Base-by-base conservation (phyloP, 2,888 invertebrate species). In the Podotricha telesiphe region DNA sequence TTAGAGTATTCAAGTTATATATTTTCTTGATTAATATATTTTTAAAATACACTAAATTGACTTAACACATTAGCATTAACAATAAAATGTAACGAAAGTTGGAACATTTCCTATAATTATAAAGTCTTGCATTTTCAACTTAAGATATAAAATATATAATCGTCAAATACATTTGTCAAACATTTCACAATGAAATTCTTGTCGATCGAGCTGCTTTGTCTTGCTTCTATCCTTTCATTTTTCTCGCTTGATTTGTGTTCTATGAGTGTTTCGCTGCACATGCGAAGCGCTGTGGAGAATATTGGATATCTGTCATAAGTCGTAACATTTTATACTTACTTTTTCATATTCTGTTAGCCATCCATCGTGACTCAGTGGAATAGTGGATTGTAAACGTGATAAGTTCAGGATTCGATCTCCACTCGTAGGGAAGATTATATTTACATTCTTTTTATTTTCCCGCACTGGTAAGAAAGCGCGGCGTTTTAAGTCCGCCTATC, bases 251-350 rank as follows among this genome's bases (percentile, higher is more conserved):
- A 89, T 88, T 89, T 89, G 88, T 88, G 86, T 87, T 82, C 84
- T 84, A 85, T 83, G 82, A 86, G 85, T 85, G 84, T 86, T 86
- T 83, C 79, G 77, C 77, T 85, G 86, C 87, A 85, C 84, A 81
- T 80, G 69, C 47, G 45, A 61, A 42, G 69, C 79, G 85, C 85
- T 82, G 78, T 78, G 75, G 79, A 82, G 82, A 84, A 85, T 88
- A 89, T 89, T 88, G 89, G 86, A 87, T 88, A 87, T 88, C 84
- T 86, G 88, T 88, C 88, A 86, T 83, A 64, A 69, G 56, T 73
- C 69, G 13, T 62, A 37, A 17, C n/a, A 28, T 2, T 42, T 59
- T n/a, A 22, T 45, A 7, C 59, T 28, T n/a, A n/a, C 34, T 15
- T 58, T n/a, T 42, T 20, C n/a, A n/a, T 45, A 17, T 22, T 45